phyloP scores from a whole-genome alignment of 2,888 invertebrate species.

The Pyrgus malvae region DNA sequence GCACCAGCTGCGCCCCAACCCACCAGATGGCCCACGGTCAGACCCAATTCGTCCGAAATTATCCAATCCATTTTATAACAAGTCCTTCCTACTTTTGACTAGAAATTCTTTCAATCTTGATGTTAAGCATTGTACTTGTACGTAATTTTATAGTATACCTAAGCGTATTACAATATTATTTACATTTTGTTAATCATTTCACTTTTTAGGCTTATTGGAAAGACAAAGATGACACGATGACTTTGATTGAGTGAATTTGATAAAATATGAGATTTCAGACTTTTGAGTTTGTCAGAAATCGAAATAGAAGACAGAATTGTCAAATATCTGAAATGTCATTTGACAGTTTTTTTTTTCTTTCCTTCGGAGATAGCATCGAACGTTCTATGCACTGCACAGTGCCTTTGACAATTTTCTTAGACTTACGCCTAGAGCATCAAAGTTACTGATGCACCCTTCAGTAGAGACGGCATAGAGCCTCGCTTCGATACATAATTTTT shows the following conservation, averaged over 20 bases:
- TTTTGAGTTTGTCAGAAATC: too few species aligned
- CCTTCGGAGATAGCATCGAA: too few species aligned
- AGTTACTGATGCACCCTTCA: too few species aligned
- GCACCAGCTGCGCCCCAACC: conserved; percentile 92
- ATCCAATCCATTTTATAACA: conserved; percentile 86
- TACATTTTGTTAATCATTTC: conserved; percentile 3
- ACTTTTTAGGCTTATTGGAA: not conserved
- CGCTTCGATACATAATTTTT: too few species aligned
- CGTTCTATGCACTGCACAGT: too few species aligned
- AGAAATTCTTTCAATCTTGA: conserved; percentile 7
- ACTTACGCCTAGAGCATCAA: too few species aligned
- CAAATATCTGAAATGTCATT: too few species aligned
- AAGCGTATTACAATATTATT: conserved; percentile 11
- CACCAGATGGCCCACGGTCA: conserved; percentile 88
- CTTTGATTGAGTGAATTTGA: not conserved
- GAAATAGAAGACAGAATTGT: too few species aligned
- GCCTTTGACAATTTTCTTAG: too few species aligned
- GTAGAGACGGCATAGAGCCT: too few species aligned
- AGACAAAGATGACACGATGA: not conserved
- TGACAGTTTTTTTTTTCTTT: too few species aligned
- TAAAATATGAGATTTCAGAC: too few species aligned
- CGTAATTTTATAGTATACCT: not conserved
- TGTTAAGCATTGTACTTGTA: conserved; percentile 1
- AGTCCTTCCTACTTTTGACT: conserved; percentile 13
- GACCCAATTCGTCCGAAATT: conserved; percentile 87